phyloP scores from a whole-genome alignment of 2,113 vertebrate species.

The Setophaga kirtlandii region DNA sequence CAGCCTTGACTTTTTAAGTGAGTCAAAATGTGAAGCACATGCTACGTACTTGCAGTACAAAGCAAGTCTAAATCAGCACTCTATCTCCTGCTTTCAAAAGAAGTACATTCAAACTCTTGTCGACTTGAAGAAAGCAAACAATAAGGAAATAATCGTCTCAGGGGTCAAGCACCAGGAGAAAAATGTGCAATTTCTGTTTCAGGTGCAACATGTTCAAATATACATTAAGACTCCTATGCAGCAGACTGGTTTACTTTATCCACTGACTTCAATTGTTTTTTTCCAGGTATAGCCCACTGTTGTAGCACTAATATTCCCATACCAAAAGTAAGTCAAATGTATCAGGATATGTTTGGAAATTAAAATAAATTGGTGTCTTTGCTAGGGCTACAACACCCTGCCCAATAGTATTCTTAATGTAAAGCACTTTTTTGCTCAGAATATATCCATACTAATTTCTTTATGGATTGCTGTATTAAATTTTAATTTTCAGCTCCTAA shows the following conservation, averaged over 20 bases:
- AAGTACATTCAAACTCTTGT: background rate
- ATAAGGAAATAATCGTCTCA: background rate
- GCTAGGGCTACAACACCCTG: background rate
- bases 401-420: background rate
- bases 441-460: background rate
- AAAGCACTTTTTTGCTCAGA: background rate
- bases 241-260: background rate
- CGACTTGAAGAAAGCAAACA: background rate
- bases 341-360: background rate
- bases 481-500: slow-evolving; percentile 28
- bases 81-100: background rate
- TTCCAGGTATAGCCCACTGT: background rate
- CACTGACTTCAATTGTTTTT: background rate
- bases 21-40: background rate
- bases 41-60: background rate
- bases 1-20: background rate
- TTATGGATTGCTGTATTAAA: background rate
- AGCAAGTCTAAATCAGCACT: background rate
- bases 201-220: background rate
- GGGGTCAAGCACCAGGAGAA: background rate
- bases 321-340: background rate
- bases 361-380: background rate
- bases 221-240: background rate
- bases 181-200: background rate
- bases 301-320: background rate